These are phyloP conservation scores for Yponomeuta sedellus DNA, from an alignment of 2,888 invertebrate genomes.

Conservation along the genomic window DNA sequence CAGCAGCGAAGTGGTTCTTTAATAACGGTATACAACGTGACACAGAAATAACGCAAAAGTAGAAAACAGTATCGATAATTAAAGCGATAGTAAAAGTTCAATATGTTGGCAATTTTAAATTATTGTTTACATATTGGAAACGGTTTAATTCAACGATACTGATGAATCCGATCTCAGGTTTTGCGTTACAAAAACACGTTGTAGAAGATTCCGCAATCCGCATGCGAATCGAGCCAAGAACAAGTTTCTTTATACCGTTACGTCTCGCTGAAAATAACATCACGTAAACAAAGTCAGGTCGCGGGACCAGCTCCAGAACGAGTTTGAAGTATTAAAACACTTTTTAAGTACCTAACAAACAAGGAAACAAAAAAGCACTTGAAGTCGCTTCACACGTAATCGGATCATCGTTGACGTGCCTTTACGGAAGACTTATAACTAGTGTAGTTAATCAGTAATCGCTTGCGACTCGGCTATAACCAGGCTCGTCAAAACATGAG, in stretches of 20 bases:
- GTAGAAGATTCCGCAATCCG: background rate
- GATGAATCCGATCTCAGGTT: no score
- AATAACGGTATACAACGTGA: no score
- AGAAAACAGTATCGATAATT: no score
- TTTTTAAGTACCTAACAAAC: background rate
- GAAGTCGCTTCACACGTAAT: background rate
- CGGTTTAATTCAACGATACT: background rate
- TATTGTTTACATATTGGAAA: background rate
- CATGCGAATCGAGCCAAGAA: slow-evolving; percentile 28
- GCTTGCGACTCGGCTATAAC: slow-evolving; percentile 2
- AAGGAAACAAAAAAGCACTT: slow-evolving; percentile 8
- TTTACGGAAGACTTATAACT: slow-evolving; percentile 10
- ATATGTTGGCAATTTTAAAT: no score
- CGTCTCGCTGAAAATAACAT: slow-evolving; percentile 50
- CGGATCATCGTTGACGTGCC: background rate
- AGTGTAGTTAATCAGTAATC: slow-evolving; percentile 7
- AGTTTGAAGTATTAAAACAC: slow-evolving; percentile 16
- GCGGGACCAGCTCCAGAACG: slow-evolving; percentile 18
- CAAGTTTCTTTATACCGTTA: slow-evolving; percentile 64
- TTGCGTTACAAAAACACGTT: background rate
- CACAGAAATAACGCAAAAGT: no score
- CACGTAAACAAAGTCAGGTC: slow-evolving; percentile 38
- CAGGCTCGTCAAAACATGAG: slow-evolving; percentile 34
- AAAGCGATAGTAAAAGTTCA: no score
- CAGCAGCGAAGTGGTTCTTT: no score